A percentile compares a stretch with the other conserved stretches of the same genome.
These are phyloP conservation scores for Slavum lentiscoides DNA, from an alignment of 2,888 invertebrate species.

Conservation along the genomic window DNA sequence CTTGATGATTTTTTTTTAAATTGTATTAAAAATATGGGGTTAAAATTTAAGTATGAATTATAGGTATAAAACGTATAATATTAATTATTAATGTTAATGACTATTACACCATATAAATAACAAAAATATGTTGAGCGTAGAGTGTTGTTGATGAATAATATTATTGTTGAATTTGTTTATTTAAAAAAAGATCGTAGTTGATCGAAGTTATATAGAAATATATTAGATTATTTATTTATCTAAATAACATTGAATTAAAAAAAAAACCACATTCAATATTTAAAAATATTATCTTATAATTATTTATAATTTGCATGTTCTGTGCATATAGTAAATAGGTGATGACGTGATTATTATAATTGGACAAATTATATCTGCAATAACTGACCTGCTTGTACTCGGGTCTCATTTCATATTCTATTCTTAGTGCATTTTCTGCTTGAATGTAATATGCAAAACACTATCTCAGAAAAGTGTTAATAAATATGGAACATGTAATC, in stretches of 20 bases:
- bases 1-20: too few relatives aligned
- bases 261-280: background rate
- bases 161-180: too few relatives aligned
- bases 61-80: too few relatives aligned
- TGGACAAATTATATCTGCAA: conserved; percentile 2
- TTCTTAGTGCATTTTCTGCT: background rate
- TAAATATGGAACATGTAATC: background rate
- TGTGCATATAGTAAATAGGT: background rate
- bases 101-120: too few relatives aligned
- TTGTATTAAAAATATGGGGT: too few relatives aligned
- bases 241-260: background rate
- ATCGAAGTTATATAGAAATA: too few relatives aligned
- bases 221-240: background rate
- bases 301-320: background rate
- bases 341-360: background rate
- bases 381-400: conserved; percentile 18
- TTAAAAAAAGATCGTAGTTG: too few relatives aligned
- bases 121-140: too few relatives aligned
- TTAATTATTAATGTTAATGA: too few relatives aligned
- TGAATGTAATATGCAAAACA: background rate
- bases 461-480: background rate
- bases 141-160: too few relatives aligned
- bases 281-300: background rate
- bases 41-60: too few relatives aligned
- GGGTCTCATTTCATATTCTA: conserved; percentile 19